phyloP scores from a whole-genome alignment of 2,797 vertebrate genomes.

The Gymnothorax javanicus region DNA sequence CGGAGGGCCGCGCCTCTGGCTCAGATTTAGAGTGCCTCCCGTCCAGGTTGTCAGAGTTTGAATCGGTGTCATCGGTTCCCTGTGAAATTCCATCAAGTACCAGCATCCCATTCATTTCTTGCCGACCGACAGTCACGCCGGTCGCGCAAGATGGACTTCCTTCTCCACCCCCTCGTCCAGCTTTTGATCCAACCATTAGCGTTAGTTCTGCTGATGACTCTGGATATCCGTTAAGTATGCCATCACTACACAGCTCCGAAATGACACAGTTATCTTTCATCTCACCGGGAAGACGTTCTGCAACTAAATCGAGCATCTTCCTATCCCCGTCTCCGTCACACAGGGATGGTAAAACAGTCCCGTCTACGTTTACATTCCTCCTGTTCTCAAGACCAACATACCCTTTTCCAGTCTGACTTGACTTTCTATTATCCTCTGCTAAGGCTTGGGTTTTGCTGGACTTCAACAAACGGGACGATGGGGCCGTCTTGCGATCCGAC shows the following conservation, averaged over 20 bases:
- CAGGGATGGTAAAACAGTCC: neutral
- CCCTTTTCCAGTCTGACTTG: neutral
- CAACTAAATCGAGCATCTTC: conserved; percentile 49
- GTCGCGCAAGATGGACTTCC: conserved; percentile 46
- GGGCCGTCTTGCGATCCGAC: conserved; percentile 8
- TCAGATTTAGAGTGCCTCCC: conserved; percentile 22
- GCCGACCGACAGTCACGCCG: conserved; percentile 41
- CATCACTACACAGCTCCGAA: conserved; percentile 41
- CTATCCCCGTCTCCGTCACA: conserved; percentile 9
- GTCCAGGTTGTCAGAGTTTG: conserved; percentile 22
- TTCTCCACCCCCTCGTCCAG: conserved; percentile 38
- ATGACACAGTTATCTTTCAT: conserved; percentile 45
- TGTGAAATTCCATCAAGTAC: conserved; percentile 39
- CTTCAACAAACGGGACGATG: conserved; percentile 41
- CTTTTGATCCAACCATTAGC: conserved; percentile 36
- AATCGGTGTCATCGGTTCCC: conserved; percentile 33
- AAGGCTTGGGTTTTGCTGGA: conserved; percentile 36
- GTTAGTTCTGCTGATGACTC: conserved; percentile 47
- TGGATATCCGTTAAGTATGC: conserved; percentile 66
- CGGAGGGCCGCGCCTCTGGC: neutral
- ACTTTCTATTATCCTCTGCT: neutral
- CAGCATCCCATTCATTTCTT: conserved; percentile 46
- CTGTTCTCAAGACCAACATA: conserved; percentile 10
- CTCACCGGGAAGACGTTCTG: conserved; percentile 35
- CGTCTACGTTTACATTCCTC: conserved; percentile 48